Evolutionary conservation across 23 tunicate genomes (phyloP).

Genomic region (Halocynthia roretzi): DNA sequence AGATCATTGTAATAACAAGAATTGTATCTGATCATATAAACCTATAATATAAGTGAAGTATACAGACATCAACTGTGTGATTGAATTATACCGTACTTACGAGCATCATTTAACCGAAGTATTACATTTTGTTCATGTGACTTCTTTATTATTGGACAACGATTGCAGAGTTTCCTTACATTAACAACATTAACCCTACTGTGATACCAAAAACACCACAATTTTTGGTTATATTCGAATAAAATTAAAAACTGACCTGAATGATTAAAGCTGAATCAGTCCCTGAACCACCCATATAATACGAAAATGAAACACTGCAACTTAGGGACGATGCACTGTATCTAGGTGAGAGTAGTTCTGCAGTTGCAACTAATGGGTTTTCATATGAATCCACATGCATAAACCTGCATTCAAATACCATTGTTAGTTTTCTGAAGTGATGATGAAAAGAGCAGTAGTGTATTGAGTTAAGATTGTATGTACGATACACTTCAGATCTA

Average conservation of each 20-base stretch:
- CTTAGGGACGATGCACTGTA: conserved; percentile 48
- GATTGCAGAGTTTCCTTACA: neutral
- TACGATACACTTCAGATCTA: too few species aligned
- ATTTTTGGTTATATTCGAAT: neutral
- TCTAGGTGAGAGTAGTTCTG: conserved; percentile 68
- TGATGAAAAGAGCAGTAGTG: too few species aligned
- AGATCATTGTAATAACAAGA: too few species aligned
- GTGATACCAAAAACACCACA: neutral
- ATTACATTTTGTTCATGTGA: too few species aligned
- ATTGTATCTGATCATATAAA: too few species aligned
- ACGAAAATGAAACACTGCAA: conserved; percentile 60
- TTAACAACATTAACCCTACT: neutral
- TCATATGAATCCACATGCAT: conserved; percentile 90
- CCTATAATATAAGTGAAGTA: too few species aligned
- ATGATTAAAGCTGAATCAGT: neutral
- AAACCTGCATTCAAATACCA: conserved; percentile 34
- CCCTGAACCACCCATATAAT: conserved; percentile 18
- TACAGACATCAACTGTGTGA: too few species aligned
- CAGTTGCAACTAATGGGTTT: conserved; percentile 62
- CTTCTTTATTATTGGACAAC: neutral
- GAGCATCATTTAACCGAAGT: too few species aligned
- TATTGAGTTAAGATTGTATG: too few species aligned
- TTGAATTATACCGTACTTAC: too few species aligned
- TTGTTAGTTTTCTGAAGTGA: too few species aligned
- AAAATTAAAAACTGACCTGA: neutral